Evolutionary conservation across 1,140 invertebrate genomes (phyloP), one percentile per base, ranked within the genome.

Genomic region (Penaeus indicus): DNA sequence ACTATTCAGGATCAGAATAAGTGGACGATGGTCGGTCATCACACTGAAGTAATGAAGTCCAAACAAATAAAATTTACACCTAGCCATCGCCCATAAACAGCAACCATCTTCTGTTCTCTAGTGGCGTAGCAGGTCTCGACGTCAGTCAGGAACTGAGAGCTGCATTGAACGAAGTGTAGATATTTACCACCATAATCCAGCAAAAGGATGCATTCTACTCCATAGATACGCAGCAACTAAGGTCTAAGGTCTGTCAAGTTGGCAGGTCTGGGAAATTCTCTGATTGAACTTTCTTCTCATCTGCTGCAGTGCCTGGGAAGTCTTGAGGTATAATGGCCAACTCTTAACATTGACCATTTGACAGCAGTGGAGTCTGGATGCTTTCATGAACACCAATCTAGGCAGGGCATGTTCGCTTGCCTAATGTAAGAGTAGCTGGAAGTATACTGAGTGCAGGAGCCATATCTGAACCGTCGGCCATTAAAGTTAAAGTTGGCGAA

Each of bases 1-100:
- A 42, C 54, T 47, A 25, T 82, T 82, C 42, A 82, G 80, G 16
- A 82, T 82, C 18, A 60, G 80, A 25, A 61, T 82, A 8, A 82
- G 54, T 8, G 80, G 80, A 42, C 25, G 54, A 32, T 82, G 80
- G 25, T 62, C 47, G 16, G 22, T 82, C 38, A 42, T 42, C 38
- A 42, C 38, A 42, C 0, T 42, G 7, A 42, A 42, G 38, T 42
- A 4, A 7, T 82, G 47, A 18, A 82, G 80, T 19, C 47, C 10
- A 1, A 60, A 21, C 8, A 82, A 60, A 22, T 61, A 82, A 3
- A 82, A 82, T 19, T 62, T 54, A 25, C 80, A 82, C 25, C 54
- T 82, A 61, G 79, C 42, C 47, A 54, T 81, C 27, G 79, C 80
- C 80, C 80, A 82, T 18, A 25, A 42, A 82, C 47, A 62, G 3